Evolutionary conservation across 2,113 vertebrate genomes (phyloP).

Genomic region (Leuciscus idus): DNA sequence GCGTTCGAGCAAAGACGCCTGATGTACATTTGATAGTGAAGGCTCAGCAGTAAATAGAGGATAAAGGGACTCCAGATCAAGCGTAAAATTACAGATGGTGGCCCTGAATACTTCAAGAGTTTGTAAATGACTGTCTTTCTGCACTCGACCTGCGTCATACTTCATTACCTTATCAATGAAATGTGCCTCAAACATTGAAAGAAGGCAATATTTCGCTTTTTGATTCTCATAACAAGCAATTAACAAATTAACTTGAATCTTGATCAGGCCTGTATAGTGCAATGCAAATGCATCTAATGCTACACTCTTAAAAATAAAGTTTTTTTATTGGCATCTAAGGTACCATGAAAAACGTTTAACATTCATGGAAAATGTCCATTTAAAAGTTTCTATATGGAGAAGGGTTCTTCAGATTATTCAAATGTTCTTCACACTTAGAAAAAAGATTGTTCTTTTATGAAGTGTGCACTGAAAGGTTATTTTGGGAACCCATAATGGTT

Average conservation of each 20-base stretch:
- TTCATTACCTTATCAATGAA: conserved; percentile 78
- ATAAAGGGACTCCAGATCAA: conserved; percentile 75
- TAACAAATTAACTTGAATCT: conserved; percentile 1
- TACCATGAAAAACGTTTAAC: not conserved
- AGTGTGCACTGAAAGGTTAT: not conserved
- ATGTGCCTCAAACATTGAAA: conserved; percentile 68
- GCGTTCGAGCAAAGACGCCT: conserved; percentile 63
- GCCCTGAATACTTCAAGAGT: conserved; percentile 70
- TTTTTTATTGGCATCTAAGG: not conserved
- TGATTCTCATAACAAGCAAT: conserved; percentile 63
- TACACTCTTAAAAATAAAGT: not conserved
- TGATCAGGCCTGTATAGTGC: not conserved
- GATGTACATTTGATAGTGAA: conserved; percentile 73
- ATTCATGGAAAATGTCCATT: not conserved
- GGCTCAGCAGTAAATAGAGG: conserved; percentile 63
- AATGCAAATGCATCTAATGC: not conserved
- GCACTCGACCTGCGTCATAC: conserved; percentile 70
- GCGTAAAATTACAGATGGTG: conserved; percentile 80
- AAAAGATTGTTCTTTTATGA: not conserved
- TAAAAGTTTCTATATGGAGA: not conserved
- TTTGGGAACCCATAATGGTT: too few species aligned
- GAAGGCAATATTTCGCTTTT: conserved; percentile 63
- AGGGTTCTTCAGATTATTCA: not conserved
- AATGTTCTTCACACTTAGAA: not conserved
- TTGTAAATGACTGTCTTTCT: conserved; percentile 73